Evolutionary conservation across 2,113 vertebrate species (phyloP).

Genomic region (Candoia aspera): DNA sequence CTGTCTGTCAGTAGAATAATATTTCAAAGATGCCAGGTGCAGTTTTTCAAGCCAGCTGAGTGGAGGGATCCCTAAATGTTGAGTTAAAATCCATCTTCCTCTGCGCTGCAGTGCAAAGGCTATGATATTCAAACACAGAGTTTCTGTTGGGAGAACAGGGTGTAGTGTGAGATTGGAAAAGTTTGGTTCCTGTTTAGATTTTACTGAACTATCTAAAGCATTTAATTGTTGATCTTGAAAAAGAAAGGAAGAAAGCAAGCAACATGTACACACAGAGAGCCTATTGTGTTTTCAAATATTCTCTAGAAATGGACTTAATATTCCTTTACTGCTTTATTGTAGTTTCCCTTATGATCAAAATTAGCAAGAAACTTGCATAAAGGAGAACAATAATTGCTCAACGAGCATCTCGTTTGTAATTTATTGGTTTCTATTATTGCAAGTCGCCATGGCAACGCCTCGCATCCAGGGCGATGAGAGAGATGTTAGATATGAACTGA

Average conservation of each 20-base stretch:
- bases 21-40: background rate
- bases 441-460: constrained; percentile 76
- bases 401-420: constrained; percentile 87
- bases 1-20: background rate
- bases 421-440: constrained; percentile 88
- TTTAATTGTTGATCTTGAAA: constrained; percentile 69
- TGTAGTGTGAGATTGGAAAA: constrained; percentile 36
- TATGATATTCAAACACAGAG: background rate
- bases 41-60: background rate
- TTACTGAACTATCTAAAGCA: constrained; percentile 69
- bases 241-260: background rate
- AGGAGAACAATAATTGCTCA: constrained; percentile 87
- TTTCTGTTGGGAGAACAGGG: background rate
- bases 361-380: constrained; percentile 87
- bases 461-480: constrained; percentile 78
- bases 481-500: constrained; percentile 82
- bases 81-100: background rate
- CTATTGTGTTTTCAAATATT: constrained; percentile 74
- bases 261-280: background rate
- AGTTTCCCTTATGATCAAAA: constrained; percentile 85
- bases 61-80: background rate
- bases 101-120: background rate
- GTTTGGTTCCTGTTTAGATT: constrained; percentile 65
- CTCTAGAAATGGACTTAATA: constrained; percentile 78
- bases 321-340: constrained; percentile 79